Evolutionary conservation across 2,113 vertebrate genomes (phyloP), one percentile per base, ranked within the genome.

Genomic region (Brachyistius frenatus): DNA sequence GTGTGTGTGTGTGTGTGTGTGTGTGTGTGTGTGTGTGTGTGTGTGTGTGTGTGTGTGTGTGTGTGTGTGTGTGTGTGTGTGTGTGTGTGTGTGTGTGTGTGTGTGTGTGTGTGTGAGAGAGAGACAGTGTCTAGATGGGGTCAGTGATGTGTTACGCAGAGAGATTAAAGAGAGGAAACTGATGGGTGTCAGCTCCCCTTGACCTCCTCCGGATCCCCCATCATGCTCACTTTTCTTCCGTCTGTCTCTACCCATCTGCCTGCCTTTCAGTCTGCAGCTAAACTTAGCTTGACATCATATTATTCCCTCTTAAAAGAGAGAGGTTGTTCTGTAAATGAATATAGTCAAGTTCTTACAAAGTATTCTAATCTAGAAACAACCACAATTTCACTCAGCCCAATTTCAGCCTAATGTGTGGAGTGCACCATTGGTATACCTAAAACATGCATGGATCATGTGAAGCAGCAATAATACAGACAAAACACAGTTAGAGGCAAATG

Each of bases 141-240:
- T 76, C 80, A 82, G 60, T 11, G 32, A 87, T 86, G 72, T 78
- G 47, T 83, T 86, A 67, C 80, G 74, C 66, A 57, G 82, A 76
- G 63, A 78, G 85, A 90, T 87, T 78, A 86, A 84, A 65, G 82
- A 68, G 67, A 66, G 73, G 76, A 83, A 88, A 68, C 46, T 89
- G 89, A 92, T 92, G 80, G 78, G 54, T 86, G 84, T 91, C 89
- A 84, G 75, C 81, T 91, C 44, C 73, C 83, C 80, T 86, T 92
- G 87, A 91, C 89, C 91, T 81, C 83, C 14, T 73, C 35, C 53
- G 70, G n/a, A 46, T 84, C 77, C 78, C 62, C 82, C 69, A 73
- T 89, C 78, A 82, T 52, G 16, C 68, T 47, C 32, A 47, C 73
- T 83, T 74, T 78, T 77, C 50, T 85, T 70, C 73, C 55, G 54